Evolutionary conservation across 2,113 vertebrate genomes (phyloP).

Genomic region (Vireo altiloquus): DNA sequence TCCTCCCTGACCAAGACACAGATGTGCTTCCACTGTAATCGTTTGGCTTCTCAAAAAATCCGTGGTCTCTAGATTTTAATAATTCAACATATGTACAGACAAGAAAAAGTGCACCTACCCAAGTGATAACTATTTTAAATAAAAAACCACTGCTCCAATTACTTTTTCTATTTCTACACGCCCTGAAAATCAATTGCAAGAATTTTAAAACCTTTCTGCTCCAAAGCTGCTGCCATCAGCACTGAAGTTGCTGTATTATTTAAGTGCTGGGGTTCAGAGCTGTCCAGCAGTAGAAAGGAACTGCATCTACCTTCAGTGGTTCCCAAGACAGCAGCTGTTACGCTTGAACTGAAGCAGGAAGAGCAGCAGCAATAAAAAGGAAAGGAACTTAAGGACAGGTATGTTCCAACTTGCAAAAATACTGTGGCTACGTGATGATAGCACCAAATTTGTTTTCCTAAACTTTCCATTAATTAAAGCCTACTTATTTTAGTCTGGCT

Average conservation of each 20-base stretch:
- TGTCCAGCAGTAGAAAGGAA: background rate
- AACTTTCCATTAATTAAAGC: background rate
- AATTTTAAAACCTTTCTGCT: background rate
- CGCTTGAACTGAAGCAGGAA: background rate
- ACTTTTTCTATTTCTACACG: background rate
- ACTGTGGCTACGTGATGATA: background rate
- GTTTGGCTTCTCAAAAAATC: background rate
- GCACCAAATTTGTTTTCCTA: background rate
- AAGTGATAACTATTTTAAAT: rapidly evolving
- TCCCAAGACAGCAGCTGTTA: background rate
- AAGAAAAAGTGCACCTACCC: background rate
- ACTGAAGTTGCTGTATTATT: background rate
- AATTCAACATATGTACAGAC: background rate
- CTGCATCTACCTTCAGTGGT: background rate
- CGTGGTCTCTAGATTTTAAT: background rate
- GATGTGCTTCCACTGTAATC: background rate
- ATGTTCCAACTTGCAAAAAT: background rate
- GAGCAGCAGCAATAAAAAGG: background rate
- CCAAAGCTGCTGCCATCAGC: background rate
- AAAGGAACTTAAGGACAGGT: background rate
- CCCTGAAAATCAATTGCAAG: background rate
- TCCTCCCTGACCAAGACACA: background rate
- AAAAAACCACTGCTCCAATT: background rate
- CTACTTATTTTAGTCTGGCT: background rate
- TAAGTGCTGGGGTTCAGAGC: background rate